Percentiles rank a stretch among this genome's conserved stretches.
These are phyloP conservation scores for Agrochola macilenta DNA, from an alignment of 2,888 invertebrate species.

Conservation along the genomic window DNA sequence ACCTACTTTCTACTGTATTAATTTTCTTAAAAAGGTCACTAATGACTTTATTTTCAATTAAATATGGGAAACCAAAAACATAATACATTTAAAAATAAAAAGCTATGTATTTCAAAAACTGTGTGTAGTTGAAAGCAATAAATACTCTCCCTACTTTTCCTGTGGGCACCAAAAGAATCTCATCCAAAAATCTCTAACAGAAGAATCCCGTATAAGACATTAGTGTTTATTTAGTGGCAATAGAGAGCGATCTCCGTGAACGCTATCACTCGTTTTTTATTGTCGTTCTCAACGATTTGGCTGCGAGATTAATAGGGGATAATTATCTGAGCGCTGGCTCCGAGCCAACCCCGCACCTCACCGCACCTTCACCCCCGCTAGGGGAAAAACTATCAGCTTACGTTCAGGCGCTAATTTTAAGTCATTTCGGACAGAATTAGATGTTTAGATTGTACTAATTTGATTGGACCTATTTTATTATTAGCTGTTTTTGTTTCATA, in stretches of 20 bases:
- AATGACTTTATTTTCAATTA: no score
- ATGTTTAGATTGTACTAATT: conserved; percentile 34
- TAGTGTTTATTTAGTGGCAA: conserved; percentile 60
- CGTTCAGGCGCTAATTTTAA: conserved; percentile 56
- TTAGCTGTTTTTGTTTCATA: background rate
- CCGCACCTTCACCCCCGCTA: conserved; percentile 23
- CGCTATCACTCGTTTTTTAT: conserved; percentile 75
- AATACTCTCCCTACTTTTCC: no score
- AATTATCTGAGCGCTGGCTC: conserved; percentile 80
- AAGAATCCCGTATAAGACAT: conserved; percentile 23
- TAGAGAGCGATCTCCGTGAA: conserved; percentile 57
- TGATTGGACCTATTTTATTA: conserved; percentile 5
- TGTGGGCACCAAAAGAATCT: background rate
- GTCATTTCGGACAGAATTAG: conserved; percentile 51
- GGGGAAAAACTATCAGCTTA: conserved; percentile 63
- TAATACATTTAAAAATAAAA: background rate
- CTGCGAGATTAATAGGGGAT: conserved; percentile 82
- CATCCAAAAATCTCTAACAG: conserved; percentile 7
- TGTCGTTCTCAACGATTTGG: conserved; percentile 77
- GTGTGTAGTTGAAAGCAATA: background rate
- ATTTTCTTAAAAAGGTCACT: no score
- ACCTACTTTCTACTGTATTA: no score
- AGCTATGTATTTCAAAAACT: background rate
- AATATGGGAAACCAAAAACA: no score
- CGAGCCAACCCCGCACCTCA: conserved; percentile 68